Base-by-base conservation (phyloP, 1,140 invertebrate species). In the Ceratosolen fusciceps region DNA sequence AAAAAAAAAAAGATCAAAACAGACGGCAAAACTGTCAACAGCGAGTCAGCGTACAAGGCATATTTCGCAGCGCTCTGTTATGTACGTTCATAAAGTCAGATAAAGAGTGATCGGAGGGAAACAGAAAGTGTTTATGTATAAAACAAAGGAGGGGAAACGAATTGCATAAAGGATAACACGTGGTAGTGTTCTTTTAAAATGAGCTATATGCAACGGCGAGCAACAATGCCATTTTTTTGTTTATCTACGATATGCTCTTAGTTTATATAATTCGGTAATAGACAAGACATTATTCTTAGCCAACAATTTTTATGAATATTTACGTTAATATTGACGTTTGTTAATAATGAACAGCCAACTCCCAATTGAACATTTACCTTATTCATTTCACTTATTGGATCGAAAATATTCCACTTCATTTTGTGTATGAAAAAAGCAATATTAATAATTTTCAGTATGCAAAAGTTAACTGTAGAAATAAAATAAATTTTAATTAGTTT, bases 221-320 rank as follows among this genome's bases (percentile, higher is more conserved):
- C 31, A 74, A 60, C 54, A 74, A 74, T 60, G 54, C 54, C 29
- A 12, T 21, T 1, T 24, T 54, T 72, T 72, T 16, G 21, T 58
- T 73, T 29, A 39, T 73, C 24, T 39, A n/a, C 31, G n/a, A 29
- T 60, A 39, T 1, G 62, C 34, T 29, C 37, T 19, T 31, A 74
- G 21, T 60, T 74, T 74, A 54, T 47, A 62, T 62, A 74, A 74
- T 65, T 74, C 16, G 34, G 31, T 58, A 43, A 58, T 62, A 39
- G 54, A 39, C 7, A 37, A 24, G 24, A 14, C 24, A 43, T 58
- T 60, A 47, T 43, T 16, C n/a, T 43, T 26, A 14, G 47, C 19
- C 9, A 52, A 52, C 34, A 16, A 26, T 72, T 54, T 72, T 72
- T 72, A 47, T 39, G 7, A 7, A n/a, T 29, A 0, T 21, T 54